Evolutionary conservation across 1,140 invertebrate species (phyloP).

Genomic region (Drosophila neocordata): DNA sequence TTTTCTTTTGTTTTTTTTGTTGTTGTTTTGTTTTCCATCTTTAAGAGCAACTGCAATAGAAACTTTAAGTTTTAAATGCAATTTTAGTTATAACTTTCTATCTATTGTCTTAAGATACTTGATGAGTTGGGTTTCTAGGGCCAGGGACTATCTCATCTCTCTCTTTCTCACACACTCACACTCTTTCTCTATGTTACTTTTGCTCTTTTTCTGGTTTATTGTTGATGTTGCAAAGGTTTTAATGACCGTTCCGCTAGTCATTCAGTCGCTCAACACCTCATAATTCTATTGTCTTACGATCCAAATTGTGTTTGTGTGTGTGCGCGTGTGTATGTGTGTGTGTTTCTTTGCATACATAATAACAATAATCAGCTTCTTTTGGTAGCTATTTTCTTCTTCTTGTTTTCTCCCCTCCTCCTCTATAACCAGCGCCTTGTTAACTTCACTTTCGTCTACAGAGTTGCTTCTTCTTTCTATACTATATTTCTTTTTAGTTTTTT

Average conservation of each 20-base stretch:
- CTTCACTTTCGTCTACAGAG: slow-evolving; percentile 65
- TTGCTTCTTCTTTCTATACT: slow-evolving; percentile 22
- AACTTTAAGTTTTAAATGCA: slow-evolving; percentile 23
- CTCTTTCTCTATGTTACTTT: slow-evolving; percentile 12
- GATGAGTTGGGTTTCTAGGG: slow-evolving; percentile 23
- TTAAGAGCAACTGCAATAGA: too few species aligned
- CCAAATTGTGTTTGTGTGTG: slow-evolving; percentile 32
- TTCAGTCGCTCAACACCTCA: slow-evolving; percentile 73
- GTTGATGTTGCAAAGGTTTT: slow-evolving; percentile 15
- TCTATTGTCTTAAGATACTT: slow-evolving; percentile 49
- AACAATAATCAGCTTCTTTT: slow-evolving; percentile 71
- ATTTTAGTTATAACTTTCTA: slow-evolving; percentile 71
- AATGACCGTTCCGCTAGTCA: slow-evolving; percentile 71
- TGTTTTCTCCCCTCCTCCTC: slow-evolving; percentile 1
- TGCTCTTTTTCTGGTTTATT: slow-evolving; percentile 41
- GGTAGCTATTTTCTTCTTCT: slow-evolving; percentile 28
- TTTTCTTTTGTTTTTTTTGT: slow-evolving; percentile 35
- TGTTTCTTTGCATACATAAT: slow-evolving; percentile 73
- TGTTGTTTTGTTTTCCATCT: slow-evolving; percentile 10
- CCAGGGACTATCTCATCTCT: slow-evolving; percentile 9
- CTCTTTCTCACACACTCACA: neutral
- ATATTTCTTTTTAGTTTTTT: slow-evolving; percentile 28
- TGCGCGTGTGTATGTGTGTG: slow-evolving; percentile 15
- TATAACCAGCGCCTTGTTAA: slow-evolving; percentile 54
- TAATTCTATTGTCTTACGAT: slow-evolving; percentile 78